Evolutionary conservation across 2,113 vertebrate genomes (phyloP).

Genomic region (Lasiurus cinereus): DNA sequence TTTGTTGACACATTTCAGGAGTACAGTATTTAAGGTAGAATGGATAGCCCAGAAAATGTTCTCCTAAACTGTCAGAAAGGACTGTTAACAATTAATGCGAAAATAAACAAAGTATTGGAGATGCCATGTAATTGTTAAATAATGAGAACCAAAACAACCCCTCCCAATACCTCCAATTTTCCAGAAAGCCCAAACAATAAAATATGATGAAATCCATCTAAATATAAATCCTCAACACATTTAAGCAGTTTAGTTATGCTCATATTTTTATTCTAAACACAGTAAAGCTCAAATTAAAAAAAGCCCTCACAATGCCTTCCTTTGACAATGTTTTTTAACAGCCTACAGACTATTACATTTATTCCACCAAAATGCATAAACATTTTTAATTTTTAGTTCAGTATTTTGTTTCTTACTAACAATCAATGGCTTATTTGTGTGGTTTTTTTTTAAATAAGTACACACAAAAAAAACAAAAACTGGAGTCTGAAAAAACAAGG

Average conservation of each 20-base stretch:
- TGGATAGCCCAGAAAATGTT: not conserved
- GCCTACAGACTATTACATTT: slow-evolving; percentile 43
- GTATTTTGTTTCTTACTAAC: slow-evolving; percentile 56
- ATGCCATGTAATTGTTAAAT: slow-evolving; percentile 11
- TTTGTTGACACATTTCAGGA: not conserved
- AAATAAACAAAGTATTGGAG: slow-evolving; percentile 36
- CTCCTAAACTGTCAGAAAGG: not conserved
- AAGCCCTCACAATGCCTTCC: not conserved
- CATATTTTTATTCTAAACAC: slow-evolving; percentile 49
- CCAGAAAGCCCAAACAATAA: slow-evolving; percentile 27
- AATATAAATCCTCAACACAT: slow-evolving; percentile 9
- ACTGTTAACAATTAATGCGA: not conserved
- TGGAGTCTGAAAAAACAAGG: not conserved
- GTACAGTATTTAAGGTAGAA: not conserved
- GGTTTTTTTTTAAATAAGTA: not conserved
- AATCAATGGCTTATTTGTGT: not conserved
- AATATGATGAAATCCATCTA: slow-evolving; percentile 36
- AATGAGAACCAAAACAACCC: slow-evolving; percentile 31
- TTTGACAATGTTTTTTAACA: slow-evolving; percentile 41
- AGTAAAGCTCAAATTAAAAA: slow-evolving; percentile 39
- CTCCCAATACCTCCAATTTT: not conserved
- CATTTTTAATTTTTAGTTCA: slow-evolving; percentile 14
- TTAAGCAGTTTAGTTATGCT: slow-evolving; percentile 28
- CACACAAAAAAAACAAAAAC: slow-evolving; percentile 20
- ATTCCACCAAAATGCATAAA: not conserved